Conservation (phyloP, 1,140 invertebrate species). For the Leptonema lineaticorne region DNA sequence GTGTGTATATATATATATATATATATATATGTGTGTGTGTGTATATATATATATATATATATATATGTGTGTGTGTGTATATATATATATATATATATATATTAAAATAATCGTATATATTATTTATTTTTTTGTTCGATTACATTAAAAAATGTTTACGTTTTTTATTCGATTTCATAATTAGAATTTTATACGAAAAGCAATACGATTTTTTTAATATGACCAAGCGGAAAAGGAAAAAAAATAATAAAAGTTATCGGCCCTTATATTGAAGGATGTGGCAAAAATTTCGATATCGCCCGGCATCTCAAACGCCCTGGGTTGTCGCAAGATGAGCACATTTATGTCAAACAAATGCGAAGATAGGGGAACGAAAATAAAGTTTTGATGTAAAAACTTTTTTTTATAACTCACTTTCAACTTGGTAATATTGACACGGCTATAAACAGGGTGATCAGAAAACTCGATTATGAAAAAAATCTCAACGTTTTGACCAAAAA, state of each 20-base stretch:
- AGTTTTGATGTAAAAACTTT: constrained; percentile 43
- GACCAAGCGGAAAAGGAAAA: too few relatives aligned
- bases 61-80: background rate
- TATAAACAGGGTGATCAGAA: constrained; percentile 39
- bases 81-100: background rate
- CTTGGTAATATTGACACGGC: constrained; percentile 39
- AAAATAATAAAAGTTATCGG: background rate
- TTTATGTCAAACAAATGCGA: constrained; percentile 41
- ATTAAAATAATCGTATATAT: too few relatives aligned
- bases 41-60: too few relatives aligned
- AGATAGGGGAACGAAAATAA: constrained; percentile 39
- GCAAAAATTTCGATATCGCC: constrained; percentile 38
- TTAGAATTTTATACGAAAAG: background rate
- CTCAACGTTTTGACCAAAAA: background rate
- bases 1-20: background rate
- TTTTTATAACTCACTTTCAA: constrained; percentile 40
- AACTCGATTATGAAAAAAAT: constrained; percentile 29
- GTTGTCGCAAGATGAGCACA: constrained; percentile 37
- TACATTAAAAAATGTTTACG: background rate
- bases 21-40: background rate
- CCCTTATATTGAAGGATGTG: background rate
- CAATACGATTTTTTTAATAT: background rate
- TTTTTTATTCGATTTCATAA: background rate
- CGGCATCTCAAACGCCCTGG: constrained; percentile 28
- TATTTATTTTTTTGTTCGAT: background rate